A percentile compares a stretch with the other conserved stretches of the same genome.
Evolutionary conservation across 2,797 vertebrate species (phyloP).

Genomic region (Catamblyrhynchus diadema): DNA sequence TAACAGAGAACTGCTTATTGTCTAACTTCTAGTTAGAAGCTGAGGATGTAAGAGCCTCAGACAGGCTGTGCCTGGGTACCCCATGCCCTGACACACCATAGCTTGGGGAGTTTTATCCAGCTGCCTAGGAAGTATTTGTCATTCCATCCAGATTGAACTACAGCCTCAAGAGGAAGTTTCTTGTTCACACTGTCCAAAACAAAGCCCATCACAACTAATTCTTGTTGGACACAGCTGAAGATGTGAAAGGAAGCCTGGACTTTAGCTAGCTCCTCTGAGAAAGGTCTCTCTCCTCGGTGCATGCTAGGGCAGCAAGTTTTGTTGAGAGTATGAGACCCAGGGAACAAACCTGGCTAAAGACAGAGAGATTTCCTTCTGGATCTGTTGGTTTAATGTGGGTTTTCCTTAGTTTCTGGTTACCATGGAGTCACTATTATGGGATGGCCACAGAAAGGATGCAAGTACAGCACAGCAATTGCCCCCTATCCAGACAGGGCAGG

Average conservation of each 20-base stretch:
- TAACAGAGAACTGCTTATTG: background rate
- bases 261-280: background rate
- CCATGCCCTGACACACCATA: accelerated
- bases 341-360: background rate
- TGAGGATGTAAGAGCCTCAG: background rate
- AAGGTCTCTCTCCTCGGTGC: background rate
- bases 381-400: background rate
- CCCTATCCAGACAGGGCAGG: background rate
- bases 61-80: background rate
- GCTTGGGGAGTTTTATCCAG: background rate
- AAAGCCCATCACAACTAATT: background rate
- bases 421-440: background rate
- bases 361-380: background rate
- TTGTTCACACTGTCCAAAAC: background rate
- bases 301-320: background rate
- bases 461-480: background rate
- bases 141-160: background rate
- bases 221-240: background rate
- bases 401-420: background rate
- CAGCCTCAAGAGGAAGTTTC: background rate
- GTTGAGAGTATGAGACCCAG: background rate
- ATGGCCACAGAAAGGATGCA: background rate
- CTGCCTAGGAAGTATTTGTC: background rate
- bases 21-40: background rate
- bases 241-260: background rate